Evolutionary conservation across 2,113 vertebrate genomes (phyloP).

Genomic region (Craseonycteris thonglongyai): DNA sequence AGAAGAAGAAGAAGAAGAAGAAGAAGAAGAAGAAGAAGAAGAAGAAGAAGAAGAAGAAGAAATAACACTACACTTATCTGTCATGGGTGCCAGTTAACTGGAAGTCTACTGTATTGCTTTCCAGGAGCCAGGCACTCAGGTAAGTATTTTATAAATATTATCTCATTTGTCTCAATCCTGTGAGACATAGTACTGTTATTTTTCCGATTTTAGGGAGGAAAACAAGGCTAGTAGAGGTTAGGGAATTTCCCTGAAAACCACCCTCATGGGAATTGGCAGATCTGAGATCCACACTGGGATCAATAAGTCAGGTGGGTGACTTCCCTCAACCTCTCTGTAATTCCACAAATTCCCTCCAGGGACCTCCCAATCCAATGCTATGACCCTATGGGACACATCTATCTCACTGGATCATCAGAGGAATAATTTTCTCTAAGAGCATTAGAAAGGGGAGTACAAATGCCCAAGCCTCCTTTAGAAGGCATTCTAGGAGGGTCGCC

Average conservation of each 20-base stretch:
- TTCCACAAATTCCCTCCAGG: neutral
- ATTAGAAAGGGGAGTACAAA: neutral
- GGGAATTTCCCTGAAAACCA: neutral
- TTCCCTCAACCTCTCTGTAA: neutral
- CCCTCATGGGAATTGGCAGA: neutral
- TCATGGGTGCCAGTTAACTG: too few relatives aligned
- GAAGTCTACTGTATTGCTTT: too few relatives aligned
- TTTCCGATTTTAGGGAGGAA: neutral
- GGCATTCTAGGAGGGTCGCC: neutral
- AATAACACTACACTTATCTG: too few relatives aligned
- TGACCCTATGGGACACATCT: fast-evolving
- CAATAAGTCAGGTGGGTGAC: too few relatives aligned
- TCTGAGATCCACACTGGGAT: neutral
- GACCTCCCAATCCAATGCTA: too few relatives aligned
- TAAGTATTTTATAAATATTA: neutral
- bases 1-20: too few relatives aligned
- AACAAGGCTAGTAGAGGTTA: neutral
- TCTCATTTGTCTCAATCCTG: neutral
- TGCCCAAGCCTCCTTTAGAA: neutral
- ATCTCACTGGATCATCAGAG: neutral
- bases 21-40: too few relatives aligned
- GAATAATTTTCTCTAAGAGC: neutral
- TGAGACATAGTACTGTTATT: neutral
- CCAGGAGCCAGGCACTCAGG: neutral
- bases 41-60: too few relatives aligned